A percentile compares a stretch with the other conserved stretches of the same genome.
These are phyloP conservation scores for Brachyhypopomus occidentalis DNA, from an alignment of 2,113 vertebrate genomes.

Conservation along the genomic window DNA sequence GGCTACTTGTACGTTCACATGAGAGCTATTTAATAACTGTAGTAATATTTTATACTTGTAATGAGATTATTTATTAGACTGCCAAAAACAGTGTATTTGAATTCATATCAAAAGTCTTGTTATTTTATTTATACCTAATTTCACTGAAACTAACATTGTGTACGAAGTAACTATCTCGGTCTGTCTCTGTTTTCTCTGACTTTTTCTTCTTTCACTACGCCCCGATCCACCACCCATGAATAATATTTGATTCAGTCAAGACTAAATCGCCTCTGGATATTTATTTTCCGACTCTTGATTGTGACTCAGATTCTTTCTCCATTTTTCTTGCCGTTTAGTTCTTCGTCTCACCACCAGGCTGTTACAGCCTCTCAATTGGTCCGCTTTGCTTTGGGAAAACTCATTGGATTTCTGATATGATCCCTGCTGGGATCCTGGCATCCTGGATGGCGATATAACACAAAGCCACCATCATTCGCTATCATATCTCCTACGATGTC, in stretches of 20 bases:
- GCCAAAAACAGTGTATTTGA: neutral
- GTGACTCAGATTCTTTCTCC: neutral
- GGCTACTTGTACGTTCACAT: too few species aligned
- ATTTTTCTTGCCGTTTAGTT: constrained; percentile 12
- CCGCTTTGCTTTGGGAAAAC: neutral
- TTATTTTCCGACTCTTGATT: neutral
- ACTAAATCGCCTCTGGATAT: neutral
- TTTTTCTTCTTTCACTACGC: neutral
- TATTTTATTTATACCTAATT: neutral
- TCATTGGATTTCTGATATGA: constrained; percentile 44
- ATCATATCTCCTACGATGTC: neutral
- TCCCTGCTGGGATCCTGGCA: constrained; percentile 31
- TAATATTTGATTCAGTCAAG: neutral
- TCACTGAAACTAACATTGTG: too few species aligned
- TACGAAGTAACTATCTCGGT: neutral
- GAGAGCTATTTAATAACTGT: too few species aligned
- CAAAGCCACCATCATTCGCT: constrained; percentile 15
- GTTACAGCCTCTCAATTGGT: neutral
- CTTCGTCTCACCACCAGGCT: neutral
- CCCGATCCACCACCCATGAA: neutral
- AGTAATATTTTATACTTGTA: neutral
- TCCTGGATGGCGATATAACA: constrained; percentile 25
- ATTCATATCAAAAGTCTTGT: neutral
- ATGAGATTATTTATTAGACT: neutral
- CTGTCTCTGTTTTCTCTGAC: neutral